phyloP scores from a whole-genome alignment of 2,113 vertebrate species.

The Epinephelus fuscoguttatus region DNA sequence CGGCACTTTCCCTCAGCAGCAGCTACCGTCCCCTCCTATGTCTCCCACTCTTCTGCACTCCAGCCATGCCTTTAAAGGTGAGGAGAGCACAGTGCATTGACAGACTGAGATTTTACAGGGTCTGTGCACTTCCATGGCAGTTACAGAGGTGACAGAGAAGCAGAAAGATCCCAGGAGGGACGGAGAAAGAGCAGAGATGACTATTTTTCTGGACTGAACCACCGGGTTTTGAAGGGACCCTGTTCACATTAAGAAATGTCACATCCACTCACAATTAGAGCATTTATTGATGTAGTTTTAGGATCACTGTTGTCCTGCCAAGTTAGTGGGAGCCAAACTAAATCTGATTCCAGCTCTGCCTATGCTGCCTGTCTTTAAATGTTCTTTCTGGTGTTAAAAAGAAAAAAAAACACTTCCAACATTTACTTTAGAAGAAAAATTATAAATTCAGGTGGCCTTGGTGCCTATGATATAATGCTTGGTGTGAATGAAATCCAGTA shows the following conservation, averaged over 20 bases:
- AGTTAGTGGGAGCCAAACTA: conserved; percentile 38
- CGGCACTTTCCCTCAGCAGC: conserved; percentile 11
- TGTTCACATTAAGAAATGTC: background rate
- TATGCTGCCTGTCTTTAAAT: background rate
- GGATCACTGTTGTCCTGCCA: conserved; percentile 8
- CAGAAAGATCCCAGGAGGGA: background rate
- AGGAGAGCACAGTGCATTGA: conserved; percentile 24
- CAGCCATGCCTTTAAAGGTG: conserved; percentile 53
- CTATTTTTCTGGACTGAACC: background rate
- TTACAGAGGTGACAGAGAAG: background rate
- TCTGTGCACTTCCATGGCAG: conserved; percentile 32
- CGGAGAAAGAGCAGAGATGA: background rate
- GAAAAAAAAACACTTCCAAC: background rate
- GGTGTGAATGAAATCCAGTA: background rate
- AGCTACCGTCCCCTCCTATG: background rate
- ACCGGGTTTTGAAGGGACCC: background rate
- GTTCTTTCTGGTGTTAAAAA: conserved; percentile 8
- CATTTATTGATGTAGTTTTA: background rate
- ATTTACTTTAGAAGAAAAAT: too few species aligned
- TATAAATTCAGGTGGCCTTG: too few species aligned
- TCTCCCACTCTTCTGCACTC: background rate
- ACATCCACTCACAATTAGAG: background rate
- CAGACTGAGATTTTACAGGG: conserved; percentile 27
- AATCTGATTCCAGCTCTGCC: conserved; percentile 25
- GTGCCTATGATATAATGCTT: background rate